Evolutionary conservation across 1,140 invertebrate species (phyloP), one percentile per base, ranked within the genome.

Genomic region (Lysiphlebus fabarum): DNA sequence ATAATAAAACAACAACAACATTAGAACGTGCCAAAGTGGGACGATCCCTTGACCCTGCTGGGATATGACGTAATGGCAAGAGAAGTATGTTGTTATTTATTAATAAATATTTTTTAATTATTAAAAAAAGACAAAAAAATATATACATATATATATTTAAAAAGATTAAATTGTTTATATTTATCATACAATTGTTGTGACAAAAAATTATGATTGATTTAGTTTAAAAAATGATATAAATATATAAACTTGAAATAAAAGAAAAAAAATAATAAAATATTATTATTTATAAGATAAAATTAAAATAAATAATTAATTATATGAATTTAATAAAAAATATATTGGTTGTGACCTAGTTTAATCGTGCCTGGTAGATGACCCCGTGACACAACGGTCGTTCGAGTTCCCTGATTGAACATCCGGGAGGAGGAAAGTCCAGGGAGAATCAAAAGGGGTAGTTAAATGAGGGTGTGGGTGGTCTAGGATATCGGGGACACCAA

Each of bases 41-140:
- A 75, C 72, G 66, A 68, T 75, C 70, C 70, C 71, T 70, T 72
- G 58, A 76, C 68, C 49, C 73, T 78, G 74, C 73, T 74, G 74
- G 78, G 79, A 79, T 75, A 82, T 82, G 80, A 80, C 78, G 77
- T 82, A 78, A 82, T 81, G 79, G 78, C 79, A 80, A 81, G 79
- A 81, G 79, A 82, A 78, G 80, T 81, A 77, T 17, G 42, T n/a
- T 44, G 44, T 7, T 14, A 14, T 14, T 47, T 47, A 8, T 47
- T 11, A 11, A 11, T 47, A 2, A 5, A 2, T n/a, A 5, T 7
- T 9, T 11, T 11, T 7, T 1, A 45, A 9, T 7, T n/a, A n/a
- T 9, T 7, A n/a, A 45, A 45, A 2, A 45, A 45, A 14, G 1
- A n/a, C n/a, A n/a, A n/a, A n/a, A n/a, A n/a, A n/a, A n/a, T n/a